A percentile compares a stretch with the other conserved stretches of the same genome.
Evolutionary conservation across 2,113 vertebrate genomes (phyloP).

Genomic region (Mastomys natalensis): DNA sequence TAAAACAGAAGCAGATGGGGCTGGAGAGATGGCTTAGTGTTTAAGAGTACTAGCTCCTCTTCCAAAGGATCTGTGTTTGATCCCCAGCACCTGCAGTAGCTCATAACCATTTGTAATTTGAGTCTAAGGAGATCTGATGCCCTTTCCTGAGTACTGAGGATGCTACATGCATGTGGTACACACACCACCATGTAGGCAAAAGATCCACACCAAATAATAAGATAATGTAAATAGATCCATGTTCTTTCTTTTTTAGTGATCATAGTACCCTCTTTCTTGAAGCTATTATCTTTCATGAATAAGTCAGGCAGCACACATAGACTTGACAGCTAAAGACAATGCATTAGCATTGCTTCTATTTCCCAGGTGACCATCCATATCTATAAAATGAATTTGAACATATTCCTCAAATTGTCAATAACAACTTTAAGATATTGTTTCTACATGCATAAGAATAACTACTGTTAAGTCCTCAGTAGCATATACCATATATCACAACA

Average conservation of each 20-base stretch:
- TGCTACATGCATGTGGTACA: too few relatives aligned
- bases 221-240: background rate
- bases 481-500: background rate
- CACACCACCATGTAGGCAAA: background rate
- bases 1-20: conserved; percentile 6
- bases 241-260: conserved; percentile 1
- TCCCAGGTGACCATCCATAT: background rate
- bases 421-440: conserved; percentile 23
- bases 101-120: background rate
- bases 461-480: background rate
- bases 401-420: background rate
- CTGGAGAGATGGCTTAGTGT: background rate
- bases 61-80: background rate
- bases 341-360: background rate
- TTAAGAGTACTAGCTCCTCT: background rate
- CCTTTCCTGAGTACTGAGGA: background rate
- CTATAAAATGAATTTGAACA: background rate
- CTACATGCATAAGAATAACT: background rate
- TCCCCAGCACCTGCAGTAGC: background rate
- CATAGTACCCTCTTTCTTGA: background rate
- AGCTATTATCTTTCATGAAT: background rate
- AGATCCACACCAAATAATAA: background rate
- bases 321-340: background rate
- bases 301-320: background rate
- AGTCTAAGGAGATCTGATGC: background rate